Evolutionary conservation across 2,797 vertebrate genomes (phyloP).

Genomic region (Melanotaenia boesemani): DNA sequence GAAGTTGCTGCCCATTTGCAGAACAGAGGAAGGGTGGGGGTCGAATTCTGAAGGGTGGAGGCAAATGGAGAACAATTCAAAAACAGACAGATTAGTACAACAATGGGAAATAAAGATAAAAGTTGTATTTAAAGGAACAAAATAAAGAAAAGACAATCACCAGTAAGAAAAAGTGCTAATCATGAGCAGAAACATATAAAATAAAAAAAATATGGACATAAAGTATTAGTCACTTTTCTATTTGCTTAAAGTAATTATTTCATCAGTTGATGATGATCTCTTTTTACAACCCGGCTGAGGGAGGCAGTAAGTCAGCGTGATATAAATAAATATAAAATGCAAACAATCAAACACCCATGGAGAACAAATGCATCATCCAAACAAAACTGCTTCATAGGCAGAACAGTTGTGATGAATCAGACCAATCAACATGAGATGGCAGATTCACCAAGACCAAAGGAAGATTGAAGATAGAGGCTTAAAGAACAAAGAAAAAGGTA

Average conservation of each 20-base stretch:
- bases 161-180: background rate
- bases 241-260: background rate
- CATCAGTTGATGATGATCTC: background rate
- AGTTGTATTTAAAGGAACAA: background rate
- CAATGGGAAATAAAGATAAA: background rate
- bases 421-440: background rate
- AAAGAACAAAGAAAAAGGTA: background rate
- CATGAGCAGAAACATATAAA: too few species aligned
- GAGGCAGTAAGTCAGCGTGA: background rate
- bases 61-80: background rate
- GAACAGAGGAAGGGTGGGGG: slow-evolving; percentile 4
- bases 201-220: too few species aligned
- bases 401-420: background rate
- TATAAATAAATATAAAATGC: background rate
- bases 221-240: background rate
- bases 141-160: background rate
- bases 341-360: background rate
- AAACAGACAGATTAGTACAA: background rate
- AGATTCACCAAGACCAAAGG: background rate
- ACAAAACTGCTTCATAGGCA: background rate
- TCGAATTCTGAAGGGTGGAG: slow-evolving; percentile 1
- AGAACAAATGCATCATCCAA: background rate
- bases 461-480: background rate
- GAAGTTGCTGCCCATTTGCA: slow-evolving; percentile 10
- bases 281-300: too few species aligned